phyloP scores from a whole-genome alignment of 2,888 invertebrate species.

The Yponomeuta sedellus region DNA sequence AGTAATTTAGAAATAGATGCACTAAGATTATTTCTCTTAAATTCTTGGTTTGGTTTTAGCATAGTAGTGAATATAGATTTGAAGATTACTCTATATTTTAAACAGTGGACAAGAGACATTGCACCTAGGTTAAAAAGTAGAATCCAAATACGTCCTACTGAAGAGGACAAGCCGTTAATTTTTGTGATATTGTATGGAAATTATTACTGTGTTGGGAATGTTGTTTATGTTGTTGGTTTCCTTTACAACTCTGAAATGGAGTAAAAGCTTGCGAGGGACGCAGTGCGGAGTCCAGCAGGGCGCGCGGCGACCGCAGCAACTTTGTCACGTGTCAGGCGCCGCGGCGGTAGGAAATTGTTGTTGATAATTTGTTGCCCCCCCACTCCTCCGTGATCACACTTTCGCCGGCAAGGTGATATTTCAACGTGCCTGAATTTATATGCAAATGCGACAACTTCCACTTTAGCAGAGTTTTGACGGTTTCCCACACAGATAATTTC shows the following conservation, averaged over 20 bases:
- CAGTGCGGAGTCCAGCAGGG: slow-evolving; percentile 23
- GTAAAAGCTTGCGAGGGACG: neutral
- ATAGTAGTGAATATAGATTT: too few relatives aligned
- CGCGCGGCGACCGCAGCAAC: slow-evolving; percentile 30
- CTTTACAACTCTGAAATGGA: neutral
- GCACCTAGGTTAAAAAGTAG: too few relatives aligned
- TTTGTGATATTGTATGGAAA: too few relatives aligned
- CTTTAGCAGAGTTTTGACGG: slow-evolving; percentile 38
- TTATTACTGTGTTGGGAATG: too few relatives aligned
- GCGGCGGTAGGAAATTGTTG: slow-evolving; percentile 50
- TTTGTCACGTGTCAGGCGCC: slow-evolving; percentile 34
- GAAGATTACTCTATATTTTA: too few relatives aligned
- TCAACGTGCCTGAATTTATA: slow-evolving; percentile 61
- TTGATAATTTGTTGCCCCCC: slow-evolving; percentile 53
- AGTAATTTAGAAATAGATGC: neutral
- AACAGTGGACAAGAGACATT: too few relatives aligned
- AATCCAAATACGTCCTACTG: too few relatives aligned
- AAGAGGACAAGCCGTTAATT: too few relatives aligned
- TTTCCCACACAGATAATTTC: slow-evolving; percentile 62
- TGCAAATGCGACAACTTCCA: slow-evolving; percentile 63
- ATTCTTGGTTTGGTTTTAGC: too few relatives aligned
- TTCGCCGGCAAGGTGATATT: slow-evolving; percentile 55
- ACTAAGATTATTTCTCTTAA: too few relatives aligned
- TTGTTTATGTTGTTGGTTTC: too few relatives aligned
- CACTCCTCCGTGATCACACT: neutral